Base-by-base conservation (phyloP, 2,797 vertebrate genomes). In the Zalophus californianus region DNA sequence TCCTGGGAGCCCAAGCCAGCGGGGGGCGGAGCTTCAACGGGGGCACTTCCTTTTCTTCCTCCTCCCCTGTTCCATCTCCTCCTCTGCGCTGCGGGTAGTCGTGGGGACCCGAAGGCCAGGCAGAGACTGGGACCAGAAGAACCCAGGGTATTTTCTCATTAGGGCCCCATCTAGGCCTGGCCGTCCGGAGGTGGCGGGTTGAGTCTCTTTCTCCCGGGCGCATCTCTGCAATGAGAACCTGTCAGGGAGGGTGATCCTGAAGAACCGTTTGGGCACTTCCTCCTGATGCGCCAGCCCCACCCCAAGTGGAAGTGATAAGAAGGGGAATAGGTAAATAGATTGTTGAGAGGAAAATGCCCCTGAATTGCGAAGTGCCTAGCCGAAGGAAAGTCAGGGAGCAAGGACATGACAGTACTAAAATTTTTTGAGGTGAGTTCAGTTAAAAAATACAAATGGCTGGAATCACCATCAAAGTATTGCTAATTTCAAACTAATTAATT, bases 401-500 rank as follows among this genome's bases (percentile, higher is more conserved):
- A 70, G 32, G 56, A 50, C 41, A 2, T 16, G 62, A 75, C 16
- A 91, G 44, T 15, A 68, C 41, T 68, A n/a, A 84, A 21, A 32
- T 1, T 58, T 35, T 80, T 52, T 54, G 16, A 90, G 60, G 35
- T 4, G 8, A 86, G 60, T 90, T 96, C 56, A 91, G 54, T 94
- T 77, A 58, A 77, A 88, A 83, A 87, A 56, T 64, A 58, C 27
- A 66, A 48, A 75, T 52, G 90, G 7, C 18, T 75, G 44, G 50
- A 90, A 72, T 86, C 25, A 90, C 44, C 66, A 50, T 58, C 84
- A 56, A 75, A 72, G 21, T 73, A 83, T 82, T 56, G 44, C 48
- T 84, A 48, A 92, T 96, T 92, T 90, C 85, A 72, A 79, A 79
- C n/a, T 70, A 86, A 88, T 79, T 79, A 56, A 60, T 77, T 84